phyloP scores from a whole-genome alignment of 2,888 invertebrate genomes.

The Amorpha juglandis region DNA sequence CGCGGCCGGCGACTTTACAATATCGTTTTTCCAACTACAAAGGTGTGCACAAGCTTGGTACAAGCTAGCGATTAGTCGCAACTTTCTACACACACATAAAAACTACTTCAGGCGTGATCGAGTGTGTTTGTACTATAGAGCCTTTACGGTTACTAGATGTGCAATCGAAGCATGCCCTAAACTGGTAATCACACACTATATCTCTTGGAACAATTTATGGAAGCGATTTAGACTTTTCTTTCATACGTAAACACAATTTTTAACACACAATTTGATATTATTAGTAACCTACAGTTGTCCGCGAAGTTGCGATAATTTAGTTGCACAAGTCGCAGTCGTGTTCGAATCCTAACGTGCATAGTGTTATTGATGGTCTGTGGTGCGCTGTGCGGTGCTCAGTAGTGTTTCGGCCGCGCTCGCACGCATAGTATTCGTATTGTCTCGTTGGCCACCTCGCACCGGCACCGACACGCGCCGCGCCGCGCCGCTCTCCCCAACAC shows the following conservation, averaged over 20 bases:
- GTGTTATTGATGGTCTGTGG: not conserved
- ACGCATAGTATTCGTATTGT: constrained; percentile 2
- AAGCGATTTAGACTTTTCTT: too few relatives aligned
- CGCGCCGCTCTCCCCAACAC: too few relatives aligned
- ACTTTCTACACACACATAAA: not conserved
- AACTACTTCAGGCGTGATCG: not conserved
- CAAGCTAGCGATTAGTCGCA: constrained; percentile 9
- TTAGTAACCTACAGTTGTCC: too few relatives aligned
- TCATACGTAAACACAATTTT: too few relatives aligned
- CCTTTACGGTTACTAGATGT: too few relatives aligned
- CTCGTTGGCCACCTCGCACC: not conserved
- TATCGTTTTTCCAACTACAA: constrained; percentile 35
- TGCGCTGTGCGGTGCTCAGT: not conserved
- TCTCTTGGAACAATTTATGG: too few relatives aligned
- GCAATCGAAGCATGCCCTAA: too few relatives aligned
- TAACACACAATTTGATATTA: too few relatives aligned
- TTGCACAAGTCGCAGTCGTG: not conserved
- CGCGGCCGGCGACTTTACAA: constrained; percentile 24
- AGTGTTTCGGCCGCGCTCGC: not conserved
- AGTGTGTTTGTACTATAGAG: too few relatives aligned
- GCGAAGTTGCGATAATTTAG: not conserved
- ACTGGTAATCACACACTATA: too few relatives aligned
- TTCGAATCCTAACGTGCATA: not conserved
- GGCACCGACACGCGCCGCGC: too few relatives aligned
- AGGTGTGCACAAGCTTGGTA: not conserved